A percentile compares a stretch with the other conserved stretches of the same genome.
phyloP scores from a whole-genome alignment of 1,140 invertebrate genomes.

The Rhysida immarginata region DNA sequence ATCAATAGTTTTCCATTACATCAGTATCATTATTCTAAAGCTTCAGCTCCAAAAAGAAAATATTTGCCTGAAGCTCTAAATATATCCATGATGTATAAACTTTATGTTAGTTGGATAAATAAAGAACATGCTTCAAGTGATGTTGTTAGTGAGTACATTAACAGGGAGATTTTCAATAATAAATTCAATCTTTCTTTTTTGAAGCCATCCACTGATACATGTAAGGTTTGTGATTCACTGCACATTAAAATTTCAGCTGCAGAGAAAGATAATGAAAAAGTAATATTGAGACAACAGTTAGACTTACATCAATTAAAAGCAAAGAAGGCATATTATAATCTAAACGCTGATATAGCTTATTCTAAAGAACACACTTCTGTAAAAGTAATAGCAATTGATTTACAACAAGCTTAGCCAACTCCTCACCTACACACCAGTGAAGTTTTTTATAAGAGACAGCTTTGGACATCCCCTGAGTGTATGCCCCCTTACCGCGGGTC shows the following conservation, averaged over 20 bases:
- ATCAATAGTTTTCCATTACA: background rate
- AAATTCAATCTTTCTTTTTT: background rate
- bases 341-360: background rate
- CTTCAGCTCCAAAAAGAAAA: background rate
- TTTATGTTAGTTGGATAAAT: background rate
- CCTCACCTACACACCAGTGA: background rate
- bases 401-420: background rate
- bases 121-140: background rate
- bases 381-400: background rate
- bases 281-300: background rate
- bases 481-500: too few relatives aligned
- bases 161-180: background rate
- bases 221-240: background rate
- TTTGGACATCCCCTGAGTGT: background rate
- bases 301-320: background rate
- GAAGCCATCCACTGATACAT: background rate
- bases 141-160: background rate
- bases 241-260: background rate
- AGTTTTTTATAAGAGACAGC: background rate
- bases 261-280: background rate
- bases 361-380: background rate
- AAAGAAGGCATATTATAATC: background rate
- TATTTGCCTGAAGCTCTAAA: background rate
- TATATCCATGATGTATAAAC: background rate
- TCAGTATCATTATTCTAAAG: background rate